phyloP scores from a whole-genome alignment of 23 tunicate species.

The Halocynthia aurantium region DNA sequence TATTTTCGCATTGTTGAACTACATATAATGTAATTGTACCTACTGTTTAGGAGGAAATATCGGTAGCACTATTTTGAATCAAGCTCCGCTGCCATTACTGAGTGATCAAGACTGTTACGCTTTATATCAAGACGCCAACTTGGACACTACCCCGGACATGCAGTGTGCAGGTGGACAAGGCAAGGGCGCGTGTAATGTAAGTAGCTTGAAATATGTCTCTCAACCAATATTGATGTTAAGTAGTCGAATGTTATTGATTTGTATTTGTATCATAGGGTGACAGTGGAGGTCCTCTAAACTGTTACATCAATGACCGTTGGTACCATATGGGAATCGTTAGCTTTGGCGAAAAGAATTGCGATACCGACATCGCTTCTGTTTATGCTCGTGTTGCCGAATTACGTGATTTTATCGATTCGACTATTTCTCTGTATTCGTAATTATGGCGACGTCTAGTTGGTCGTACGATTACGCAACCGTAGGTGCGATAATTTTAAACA shows the following conservation, averaged over 20 bases:
- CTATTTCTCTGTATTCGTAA: background rate
- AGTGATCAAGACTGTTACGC: conserved; percentile 72
- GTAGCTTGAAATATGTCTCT: background rate
- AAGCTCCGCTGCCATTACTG: conserved; percentile 72
- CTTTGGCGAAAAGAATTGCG: conserved; percentile 84
- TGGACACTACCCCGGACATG: conserved; percentile 76
- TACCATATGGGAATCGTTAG: conserved; percentile 89
- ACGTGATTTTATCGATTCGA: conserved; percentile 45
- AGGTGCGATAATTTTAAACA: no score
- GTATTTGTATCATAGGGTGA: conserved; percentile 52
- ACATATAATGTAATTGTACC: no score
- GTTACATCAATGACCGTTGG: conserved; percentile 71
- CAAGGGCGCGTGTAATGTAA: conserved; percentile 71
- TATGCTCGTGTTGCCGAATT: conserved; percentile 66
- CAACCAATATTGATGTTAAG: background rate
- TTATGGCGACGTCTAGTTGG: background rate
- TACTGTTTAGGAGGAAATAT: conserved; percentile 42
- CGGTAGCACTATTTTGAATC: conserved; percentile 46
- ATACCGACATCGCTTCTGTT: conserved; percentile 71
- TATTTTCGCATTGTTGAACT: no score
- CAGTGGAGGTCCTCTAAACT: conserved; percentile 83
- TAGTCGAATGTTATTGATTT: background rate
- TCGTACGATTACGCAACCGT: no score
- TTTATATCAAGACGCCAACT: conserved; percentile 69
- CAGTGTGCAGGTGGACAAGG: conserved; percentile 81